Conservation (phyloP, 1,140 invertebrate genomes). For the Pomacea maculata region DNA sequence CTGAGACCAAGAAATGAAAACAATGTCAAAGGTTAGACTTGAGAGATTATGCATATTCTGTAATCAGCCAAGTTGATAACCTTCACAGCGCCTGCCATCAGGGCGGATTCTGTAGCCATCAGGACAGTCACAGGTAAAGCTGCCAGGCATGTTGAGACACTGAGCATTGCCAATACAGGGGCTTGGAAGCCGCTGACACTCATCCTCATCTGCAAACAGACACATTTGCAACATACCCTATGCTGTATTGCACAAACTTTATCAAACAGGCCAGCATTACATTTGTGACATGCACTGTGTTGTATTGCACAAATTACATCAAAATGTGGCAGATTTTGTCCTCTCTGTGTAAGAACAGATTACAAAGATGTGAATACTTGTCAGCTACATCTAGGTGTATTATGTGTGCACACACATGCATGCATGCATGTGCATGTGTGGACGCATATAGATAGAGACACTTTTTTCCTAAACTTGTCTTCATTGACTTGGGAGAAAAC, state of each 20-base stretch:
- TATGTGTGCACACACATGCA: too few relatives aligned
- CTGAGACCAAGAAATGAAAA: background rate
- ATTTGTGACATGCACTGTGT: too few relatives aligned
- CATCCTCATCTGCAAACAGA: conserved; percentile 57
- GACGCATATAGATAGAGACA: too few relatives aligned
- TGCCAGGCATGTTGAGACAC: conserved; percentile 61
- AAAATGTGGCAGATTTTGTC: too few relatives aligned
- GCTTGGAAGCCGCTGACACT: conserved; percentile 45
- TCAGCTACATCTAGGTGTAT: too few relatives aligned
- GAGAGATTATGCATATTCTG: too few relatives aligned
- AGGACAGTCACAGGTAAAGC: conserved; percentile 61
- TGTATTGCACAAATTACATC: too few relatives aligned
- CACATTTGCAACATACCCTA: background rate
- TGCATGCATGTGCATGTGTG: too few relatives aligned
- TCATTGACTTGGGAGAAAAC: background rate
- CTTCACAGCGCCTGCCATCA: conserved; percentile 74
- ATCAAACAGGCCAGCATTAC: too few relatives aligned
- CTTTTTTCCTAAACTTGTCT: background rate
- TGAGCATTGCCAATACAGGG: conserved; percentile 57
- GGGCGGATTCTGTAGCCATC: conserved; percentile 76
- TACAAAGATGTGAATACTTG: too few relatives aligned
- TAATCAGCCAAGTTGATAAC: conserved; percentile 25
- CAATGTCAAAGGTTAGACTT: too few relatives aligned
- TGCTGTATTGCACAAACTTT: background rate
- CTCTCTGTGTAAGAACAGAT: too few relatives aligned